Percentiles rank a stretch among this genome's conserved stretches.
These are phyloP conservation scores for Eremophila alpestris DNA, from an alignment of 2,797 vertebrate species.

Conservation along the genomic window DNA sequence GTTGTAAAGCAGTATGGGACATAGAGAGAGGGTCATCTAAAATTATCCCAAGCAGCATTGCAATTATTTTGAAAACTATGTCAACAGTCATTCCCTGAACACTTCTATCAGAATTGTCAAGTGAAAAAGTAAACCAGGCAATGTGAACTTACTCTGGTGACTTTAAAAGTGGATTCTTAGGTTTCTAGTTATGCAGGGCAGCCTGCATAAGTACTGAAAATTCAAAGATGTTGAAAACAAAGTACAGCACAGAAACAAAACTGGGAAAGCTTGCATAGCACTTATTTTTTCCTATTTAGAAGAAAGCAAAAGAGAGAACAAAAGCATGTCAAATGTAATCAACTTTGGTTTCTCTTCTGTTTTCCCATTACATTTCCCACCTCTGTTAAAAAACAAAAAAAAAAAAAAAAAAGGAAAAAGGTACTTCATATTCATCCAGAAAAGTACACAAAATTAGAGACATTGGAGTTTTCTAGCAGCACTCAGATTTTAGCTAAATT, in stretches of 20 bases:
- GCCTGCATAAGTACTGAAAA: neutral
- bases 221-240: neutral
- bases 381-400: rapidly evolving
- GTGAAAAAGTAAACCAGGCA: neutral
- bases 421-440: neutral
- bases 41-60: neutral
- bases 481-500: neutral
- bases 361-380: neutral
- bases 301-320: neutral
- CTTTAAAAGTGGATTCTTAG: neutral
- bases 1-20: neutral
- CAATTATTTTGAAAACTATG: neutral
- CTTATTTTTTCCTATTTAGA: neutral
- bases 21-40: neutral
- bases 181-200: neutral
- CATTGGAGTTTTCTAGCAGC: neutral
- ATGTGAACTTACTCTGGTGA: neutral
- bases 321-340: neutral
- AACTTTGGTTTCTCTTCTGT: neutral
- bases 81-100: neutral
- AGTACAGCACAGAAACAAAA: neutral
- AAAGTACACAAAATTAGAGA: neutral
- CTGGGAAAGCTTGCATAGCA: neutral
- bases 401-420: neutral
- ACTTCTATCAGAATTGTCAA: neutral